These are phyloP conservation scores for Seladonia tumulorum DNA, from an alignment of 2,888 invertebrate species.

Conservation along the genomic window DNA sequence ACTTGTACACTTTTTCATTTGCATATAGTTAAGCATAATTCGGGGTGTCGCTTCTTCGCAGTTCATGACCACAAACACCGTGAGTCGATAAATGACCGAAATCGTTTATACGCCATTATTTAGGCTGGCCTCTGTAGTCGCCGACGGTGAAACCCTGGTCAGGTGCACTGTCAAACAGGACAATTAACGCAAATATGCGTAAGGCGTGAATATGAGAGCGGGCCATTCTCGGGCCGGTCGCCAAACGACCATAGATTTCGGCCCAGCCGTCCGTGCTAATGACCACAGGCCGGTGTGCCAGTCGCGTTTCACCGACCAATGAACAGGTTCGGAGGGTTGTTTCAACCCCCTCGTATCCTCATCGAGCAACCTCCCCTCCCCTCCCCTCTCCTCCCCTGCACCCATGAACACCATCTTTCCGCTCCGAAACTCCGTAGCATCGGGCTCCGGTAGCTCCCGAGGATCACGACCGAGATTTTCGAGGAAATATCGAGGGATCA, in stretches of 20 bases:
- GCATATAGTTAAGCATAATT: neutral
- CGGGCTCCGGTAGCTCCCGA: neutral
- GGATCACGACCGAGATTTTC: conserved; percentile 27
- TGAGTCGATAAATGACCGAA: neutral
- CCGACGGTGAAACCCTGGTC: neutral
- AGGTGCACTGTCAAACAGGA: neutral
- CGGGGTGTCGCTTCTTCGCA: accelerated
- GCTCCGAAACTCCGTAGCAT: conserved; percentile 13
- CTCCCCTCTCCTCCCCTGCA: no score
- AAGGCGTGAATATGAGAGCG: conserved; percentile 59
- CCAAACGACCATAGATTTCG: conserved; percentile 62
- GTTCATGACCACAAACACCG: neutral
- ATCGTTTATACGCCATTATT: neutral
- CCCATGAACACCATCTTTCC: conserved; percentile 35
- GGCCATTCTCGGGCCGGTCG: conserved; percentile 14
- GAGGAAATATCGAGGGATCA: conserved; percentile 31
- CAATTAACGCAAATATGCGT: conserved; percentile 66
- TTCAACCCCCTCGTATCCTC: neutral
- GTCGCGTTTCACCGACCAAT: conserved; percentile 60
- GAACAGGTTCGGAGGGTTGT: conserved; percentile 38
- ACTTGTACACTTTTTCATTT: neutral
- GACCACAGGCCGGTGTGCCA: conserved; percentile 55
- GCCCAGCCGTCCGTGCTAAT: conserved; percentile 61
- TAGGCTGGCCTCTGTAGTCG: neutral
- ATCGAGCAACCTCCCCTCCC: neutral